Evolutionary conservation across 2,113 vertebrate genomes (phyloP), one percentile per base, ranked within the genome.

Genomic region (Epinephelus lanceolatus): DNA sequence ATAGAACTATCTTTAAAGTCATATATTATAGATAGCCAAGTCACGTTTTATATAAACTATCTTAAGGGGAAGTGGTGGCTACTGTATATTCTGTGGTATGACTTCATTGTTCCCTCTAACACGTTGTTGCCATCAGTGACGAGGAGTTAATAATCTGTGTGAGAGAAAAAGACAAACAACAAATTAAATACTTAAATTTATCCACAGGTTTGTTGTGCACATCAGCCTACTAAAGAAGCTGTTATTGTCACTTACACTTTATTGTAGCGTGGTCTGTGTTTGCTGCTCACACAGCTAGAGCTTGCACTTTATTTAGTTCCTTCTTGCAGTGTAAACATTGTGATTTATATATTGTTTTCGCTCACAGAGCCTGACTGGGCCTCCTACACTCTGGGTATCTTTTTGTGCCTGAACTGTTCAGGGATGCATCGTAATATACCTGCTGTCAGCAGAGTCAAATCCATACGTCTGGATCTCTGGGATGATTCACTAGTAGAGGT

Each of bases 361-460:
- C 15, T 61, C 33, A 59, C 93, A 99, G 98, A 97, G 57, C 97
- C 98, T 10, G 97, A 98, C 78, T 98, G 97, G 97, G 96, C 96
- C 78, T 99, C 98, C 10, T 98, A 94, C 91, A 98, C 94, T 52
- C 95, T 99, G 10, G 97, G 97, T 1, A 79, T 97, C 85, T 98
- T 99, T 90, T 94, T 99, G 86, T 99, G 98, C 81, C 91, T 99
- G 75, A 96, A 95, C 90, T 99, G 98, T 80, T 98, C 97, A 0
- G 98, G 97, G 45, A 94, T 97, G 67, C 98, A 99, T 88, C 97
- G 98, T 55, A 96, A 98, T 75, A 92, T 99, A 53, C 90, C 97
- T 1, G 81, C 86, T 17, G 78, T 97, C 94, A 99, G 96, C 94
- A 97, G 68, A 91, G 94, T 99, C 27, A 99, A 99, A 92, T 99